These are phyloP conservation scores for Boloria selene DNA, from an alignment of 2,888 invertebrate species.

Conservation along the genomic window DNA sequence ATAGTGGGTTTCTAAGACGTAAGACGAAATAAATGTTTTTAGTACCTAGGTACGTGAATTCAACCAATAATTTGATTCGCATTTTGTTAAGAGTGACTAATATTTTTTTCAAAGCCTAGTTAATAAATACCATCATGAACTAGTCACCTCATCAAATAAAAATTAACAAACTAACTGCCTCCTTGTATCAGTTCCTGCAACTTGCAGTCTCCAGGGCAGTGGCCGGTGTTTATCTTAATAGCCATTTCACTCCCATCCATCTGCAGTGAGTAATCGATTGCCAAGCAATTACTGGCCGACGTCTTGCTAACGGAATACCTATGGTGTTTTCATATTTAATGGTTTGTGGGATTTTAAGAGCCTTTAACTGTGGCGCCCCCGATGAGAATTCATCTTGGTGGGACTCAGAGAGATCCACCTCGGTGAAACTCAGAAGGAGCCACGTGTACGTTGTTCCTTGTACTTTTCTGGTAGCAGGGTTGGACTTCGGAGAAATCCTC, in stretches of 20 bases:
- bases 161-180: slow-evolving; percentile 12
- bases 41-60: background rate
- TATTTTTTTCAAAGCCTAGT: background rate
- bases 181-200: slow-evolving; percentile 13
- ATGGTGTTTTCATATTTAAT: slow-evolving; percentile 26
- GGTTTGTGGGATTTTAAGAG: slow-evolving; percentile 4
- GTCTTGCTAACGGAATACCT: slow-evolving; percentile 35
- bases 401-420: too few relatives aligned
- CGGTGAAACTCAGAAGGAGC: too few relatives aligned
- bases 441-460: too few relatives aligned
- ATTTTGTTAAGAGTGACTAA: background rate
- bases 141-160: slow-evolving; percentile 7
- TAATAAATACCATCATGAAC: background rate
- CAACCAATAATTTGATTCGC: too few relatives aligned
- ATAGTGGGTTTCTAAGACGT: background rate
- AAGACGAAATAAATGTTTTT: background rate
- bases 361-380: too few relatives aligned
- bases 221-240: slow-evolving; percentile 55
- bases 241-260: slow-evolving; percentile 53
- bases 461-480: too few relatives aligned
- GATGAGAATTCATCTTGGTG: too few relatives aligned
- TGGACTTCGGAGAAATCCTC: too few relatives aligned
- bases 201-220: slow-evolving; percentile 39
- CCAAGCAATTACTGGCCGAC: slow-evolving; percentile 48
- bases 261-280: slow-evolving; percentile 54